Conservation (phyloP, 2,888 invertebrate genomes). For the Andrena bucephala region DNA sequence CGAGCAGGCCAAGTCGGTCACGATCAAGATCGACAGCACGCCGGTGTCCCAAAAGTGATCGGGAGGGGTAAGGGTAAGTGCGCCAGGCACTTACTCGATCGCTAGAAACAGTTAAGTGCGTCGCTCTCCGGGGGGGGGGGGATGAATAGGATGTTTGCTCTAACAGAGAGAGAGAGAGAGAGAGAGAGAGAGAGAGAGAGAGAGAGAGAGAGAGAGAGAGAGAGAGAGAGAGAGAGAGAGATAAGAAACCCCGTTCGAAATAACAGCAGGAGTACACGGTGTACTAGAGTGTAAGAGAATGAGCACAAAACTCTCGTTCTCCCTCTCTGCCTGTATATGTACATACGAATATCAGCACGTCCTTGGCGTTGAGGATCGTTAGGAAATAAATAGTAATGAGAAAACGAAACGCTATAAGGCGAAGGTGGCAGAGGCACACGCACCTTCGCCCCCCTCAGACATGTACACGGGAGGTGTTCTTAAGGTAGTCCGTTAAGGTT, state of each 20-base stretch:
- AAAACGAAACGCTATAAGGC: slow-evolving; percentile 1
- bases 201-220: slow-evolving; percentile 1
- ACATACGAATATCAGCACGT: slow-evolving; percentile 1
- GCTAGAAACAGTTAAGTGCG: slow-evolving; percentile 24
- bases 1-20: slow-evolving; percentile 58
- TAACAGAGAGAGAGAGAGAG: slow-evolving; percentile 5
- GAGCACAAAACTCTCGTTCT: slow-evolving; percentile 24
- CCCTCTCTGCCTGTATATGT: slow-evolving; percentile 13
- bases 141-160: slow-evolving; percentile 12
- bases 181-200: too few relatives aligned
- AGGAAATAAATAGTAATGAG: slow-evolving; percentile 16
- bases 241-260: not conserved
- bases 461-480: slow-evolving; percentile 33
- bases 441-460: slow-evolving; percentile 6
- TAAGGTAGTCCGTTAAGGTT: slow-evolving; percentile 50
- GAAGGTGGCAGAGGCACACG: not conserved
- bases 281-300: slow-evolving; percentile 3
- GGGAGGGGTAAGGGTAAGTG: slow-evolving; percentile 56
- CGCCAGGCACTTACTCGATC: slow-evolving; percentile 54
- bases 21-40: slow-evolving; percentile 53
- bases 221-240: not conserved
- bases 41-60: slow-evolving; percentile 58
- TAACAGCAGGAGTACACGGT: slow-evolving; percentile 2
- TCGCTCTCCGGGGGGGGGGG: not conserved
- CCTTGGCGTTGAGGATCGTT: slow-evolving; percentile 11